A percentile compares a stretch with the other conserved stretches of the same genome.
phyloP scores from a whole-genome alignment of 2,888 invertebrate genomes.

The Tenthredo notha region DNA sequence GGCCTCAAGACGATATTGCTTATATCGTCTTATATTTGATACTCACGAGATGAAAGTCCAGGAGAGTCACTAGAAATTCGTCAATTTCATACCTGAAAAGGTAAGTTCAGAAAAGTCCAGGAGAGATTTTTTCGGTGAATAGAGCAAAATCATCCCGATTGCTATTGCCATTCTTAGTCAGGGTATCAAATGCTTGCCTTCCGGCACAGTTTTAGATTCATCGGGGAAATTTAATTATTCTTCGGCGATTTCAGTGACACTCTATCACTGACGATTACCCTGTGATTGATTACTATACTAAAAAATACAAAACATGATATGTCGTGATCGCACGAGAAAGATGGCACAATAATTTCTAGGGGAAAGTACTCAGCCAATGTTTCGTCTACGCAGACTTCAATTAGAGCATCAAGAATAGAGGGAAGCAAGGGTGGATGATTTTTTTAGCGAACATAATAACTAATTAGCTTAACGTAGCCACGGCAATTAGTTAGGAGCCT shows the following conservation, averaged over 20 bases:
- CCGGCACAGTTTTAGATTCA: too few species aligned
- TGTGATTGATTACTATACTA: neutral
- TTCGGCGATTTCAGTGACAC: too few species aligned
- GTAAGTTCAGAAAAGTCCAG: too few species aligned
- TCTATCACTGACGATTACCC: neutral
- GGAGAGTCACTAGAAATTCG: too few species aligned
- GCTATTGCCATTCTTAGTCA: too few species aligned
- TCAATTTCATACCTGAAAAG: too few species aligned
- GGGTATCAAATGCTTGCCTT: too few species aligned
- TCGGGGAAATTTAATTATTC: too few species aligned
- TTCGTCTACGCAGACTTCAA: conserved; percentile 4
- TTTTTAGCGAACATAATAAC: conserved; percentile 29
- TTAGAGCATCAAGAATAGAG: neutral
- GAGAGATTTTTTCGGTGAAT: too few species aligned
- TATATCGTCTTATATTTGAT: neutral
- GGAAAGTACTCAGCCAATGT: neutral
- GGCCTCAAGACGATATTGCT: neutral
- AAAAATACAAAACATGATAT: neutral
- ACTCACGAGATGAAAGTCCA: too few species aligned
- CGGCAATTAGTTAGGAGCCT: conserved; percentile 30
- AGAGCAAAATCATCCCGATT: too few species aligned
- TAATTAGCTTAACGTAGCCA: conserved; percentile 19
- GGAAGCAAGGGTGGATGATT: neutral
- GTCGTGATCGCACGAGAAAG: neutral
- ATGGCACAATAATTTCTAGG: neutral